Evolutionary conservation across 2,797 vertebrate genomes (phyloP).

Genomic region (Anguilla pacifica): DNA sequence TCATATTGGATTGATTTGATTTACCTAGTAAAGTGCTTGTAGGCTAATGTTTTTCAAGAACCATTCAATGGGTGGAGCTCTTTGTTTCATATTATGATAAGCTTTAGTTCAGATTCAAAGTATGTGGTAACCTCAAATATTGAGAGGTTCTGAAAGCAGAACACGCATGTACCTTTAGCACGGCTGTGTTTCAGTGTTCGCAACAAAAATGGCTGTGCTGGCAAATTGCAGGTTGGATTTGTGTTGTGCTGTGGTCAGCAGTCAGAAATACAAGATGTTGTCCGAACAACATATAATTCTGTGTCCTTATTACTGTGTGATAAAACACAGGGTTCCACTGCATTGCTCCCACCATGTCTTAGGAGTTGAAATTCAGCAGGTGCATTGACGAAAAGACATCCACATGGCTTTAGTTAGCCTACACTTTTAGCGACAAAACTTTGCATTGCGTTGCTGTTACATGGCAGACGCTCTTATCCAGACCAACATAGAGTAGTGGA

Average conservation of each 20-base stretch:
- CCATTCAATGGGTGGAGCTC: neutral
- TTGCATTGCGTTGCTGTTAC: no score
- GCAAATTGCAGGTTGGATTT: neutral
- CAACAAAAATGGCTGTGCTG: neutral
- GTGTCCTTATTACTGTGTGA: neutral
- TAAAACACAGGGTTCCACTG: neutral
- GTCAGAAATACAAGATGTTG: neutral
- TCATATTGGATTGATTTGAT: neutral
- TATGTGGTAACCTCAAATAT: neutral
- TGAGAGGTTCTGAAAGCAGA: neutral
- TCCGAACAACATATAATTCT: neutral
- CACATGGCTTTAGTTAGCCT: neutral
- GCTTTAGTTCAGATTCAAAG: neutral
- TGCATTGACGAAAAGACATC: neutral
- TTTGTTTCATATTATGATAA: neutral
- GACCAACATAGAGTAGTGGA: no score
- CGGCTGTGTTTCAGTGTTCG: neutral
- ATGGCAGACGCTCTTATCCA: no score
- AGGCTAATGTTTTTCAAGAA: neutral
- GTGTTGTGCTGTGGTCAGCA: neutral
- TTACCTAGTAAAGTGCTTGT: neutral
- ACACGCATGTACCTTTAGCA: neutral
- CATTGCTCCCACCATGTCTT: neutral
- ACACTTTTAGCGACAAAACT: no score
- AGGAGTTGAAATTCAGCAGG: neutral